Percentiles rank a stretch among this genome's conserved stretches.
Evolutionary conservation across 2,888 invertebrate species (phyloP).

Genomic region (Lycaena phlaeas): DNA sequence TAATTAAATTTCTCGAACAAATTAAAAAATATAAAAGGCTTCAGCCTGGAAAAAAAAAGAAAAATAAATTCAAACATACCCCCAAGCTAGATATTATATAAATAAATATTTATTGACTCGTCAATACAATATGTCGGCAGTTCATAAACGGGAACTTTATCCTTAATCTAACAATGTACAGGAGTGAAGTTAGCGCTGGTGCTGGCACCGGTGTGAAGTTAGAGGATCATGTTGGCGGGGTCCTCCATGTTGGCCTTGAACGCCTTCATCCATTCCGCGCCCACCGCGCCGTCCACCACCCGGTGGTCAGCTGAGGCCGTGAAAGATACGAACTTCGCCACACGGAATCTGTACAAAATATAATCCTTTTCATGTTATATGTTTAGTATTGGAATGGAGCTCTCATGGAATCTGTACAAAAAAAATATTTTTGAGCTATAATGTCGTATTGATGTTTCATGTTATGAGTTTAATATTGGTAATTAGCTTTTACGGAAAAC

Average conservation of each 20-base stretch:
- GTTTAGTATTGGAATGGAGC: too few species aligned
- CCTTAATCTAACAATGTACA: conserved; percentile 4
- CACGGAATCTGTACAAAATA: conserved; percentile 74
- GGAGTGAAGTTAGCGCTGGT: background rate
- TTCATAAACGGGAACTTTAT: background rate
- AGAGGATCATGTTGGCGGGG: conserved; percentile 92
- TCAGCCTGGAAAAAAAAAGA: too few species aligned
- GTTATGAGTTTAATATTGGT: too few species aligned
- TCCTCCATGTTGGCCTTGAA: conserved; percentile 93
- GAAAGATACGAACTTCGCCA: conserved; percentile 85
- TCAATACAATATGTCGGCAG: background rate
- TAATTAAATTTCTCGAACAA: too few species aligned
- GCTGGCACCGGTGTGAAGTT: conserved; percentile 9
- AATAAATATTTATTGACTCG: too few species aligned
- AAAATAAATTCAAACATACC: too few species aligned
- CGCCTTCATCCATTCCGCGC: conserved; percentile 94
- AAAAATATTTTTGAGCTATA: too few species aligned
- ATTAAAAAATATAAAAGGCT: too few species aligned
- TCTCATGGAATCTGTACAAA: too few species aligned
- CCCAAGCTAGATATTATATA: too few species aligned
- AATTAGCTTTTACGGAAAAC: too few species aligned
- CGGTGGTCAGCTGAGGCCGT: conserved; percentile 98
- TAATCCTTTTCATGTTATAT: background rate
- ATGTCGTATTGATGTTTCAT: too few species aligned
- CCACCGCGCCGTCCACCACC: conserved; percentile 98